Evolutionary conservation across 1,140 invertebrate species (phyloP).

Genomic region (Cherax destructor): DNA sequence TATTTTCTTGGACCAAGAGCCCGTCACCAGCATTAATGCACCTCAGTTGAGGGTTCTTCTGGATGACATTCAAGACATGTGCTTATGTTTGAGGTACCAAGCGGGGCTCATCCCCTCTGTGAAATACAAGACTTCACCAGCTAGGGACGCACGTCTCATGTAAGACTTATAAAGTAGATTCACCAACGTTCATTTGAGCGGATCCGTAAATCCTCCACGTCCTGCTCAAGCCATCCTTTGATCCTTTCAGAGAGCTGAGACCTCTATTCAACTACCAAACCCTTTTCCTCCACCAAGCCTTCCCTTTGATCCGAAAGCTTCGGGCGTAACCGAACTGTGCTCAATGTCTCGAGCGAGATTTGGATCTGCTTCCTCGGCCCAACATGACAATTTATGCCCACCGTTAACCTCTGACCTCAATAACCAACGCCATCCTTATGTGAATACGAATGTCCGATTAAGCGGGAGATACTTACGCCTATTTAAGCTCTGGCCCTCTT

Average conservation of each 20-base stretch:
- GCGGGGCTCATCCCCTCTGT: too few species aligned
- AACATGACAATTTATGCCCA: slow-evolving; percentile 54
- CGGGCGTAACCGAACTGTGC: slow-evolving; percentile 15
- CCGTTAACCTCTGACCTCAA: slow-evolving; percentile 57
- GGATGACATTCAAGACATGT: too few species aligned
- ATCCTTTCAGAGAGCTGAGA: background rate
- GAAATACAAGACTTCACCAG: too few species aligned
- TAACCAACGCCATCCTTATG: slow-evolving; percentile 49
- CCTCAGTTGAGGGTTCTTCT: too few species aligned
- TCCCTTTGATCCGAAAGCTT: background rate
- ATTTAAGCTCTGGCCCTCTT: slow-evolving; percentile 28
- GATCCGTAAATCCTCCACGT: background rate
- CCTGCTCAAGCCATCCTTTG: background rate
- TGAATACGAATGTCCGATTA: slow-evolving; percentile 58
- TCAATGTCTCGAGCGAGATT: slow-evolving; percentile 27
- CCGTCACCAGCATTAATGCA: too few species aligned
- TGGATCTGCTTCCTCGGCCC: slow-evolving; percentile 24
- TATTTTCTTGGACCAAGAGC: too few species aligned
- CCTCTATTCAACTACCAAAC: background rate
- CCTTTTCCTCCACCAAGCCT: background rate
- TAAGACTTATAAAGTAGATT: too few species aligned
- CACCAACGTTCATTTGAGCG: background rate
- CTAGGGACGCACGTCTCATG: too few species aligned
- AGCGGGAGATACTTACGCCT: slow-evolving; percentile 49
- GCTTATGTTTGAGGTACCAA: too few species aligned